Evolutionary conservation across 2,797 vertebrate species (phyloP), one percentile per base, ranked within the genome.

Genomic region (Poecilia wingei): DNA sequence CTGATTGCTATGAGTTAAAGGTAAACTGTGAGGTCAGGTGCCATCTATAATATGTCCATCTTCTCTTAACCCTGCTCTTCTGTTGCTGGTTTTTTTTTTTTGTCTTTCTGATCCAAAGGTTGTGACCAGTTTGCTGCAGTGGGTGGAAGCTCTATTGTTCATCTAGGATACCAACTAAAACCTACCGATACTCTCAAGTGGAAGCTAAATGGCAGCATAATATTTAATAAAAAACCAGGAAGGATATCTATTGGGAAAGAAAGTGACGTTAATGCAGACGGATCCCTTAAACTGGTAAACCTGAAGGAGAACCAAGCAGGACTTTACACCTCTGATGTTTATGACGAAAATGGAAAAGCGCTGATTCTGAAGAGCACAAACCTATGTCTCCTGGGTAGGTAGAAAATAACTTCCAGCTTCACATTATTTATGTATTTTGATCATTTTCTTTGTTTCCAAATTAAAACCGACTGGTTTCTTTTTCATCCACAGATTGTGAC

Each of bases 281-380:
- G 92, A 64, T 81, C 74, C 31, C 70, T 92, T 33, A 39, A 0
- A 6, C 76, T 91, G 53, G 74, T 0, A 0, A 77, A 72, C 0
- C 0, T 91, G 51, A 0, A 0, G 0, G 4, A 43, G 66, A 0
- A 0, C 0, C 0, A 59, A 0, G 0, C 0, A 0, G 90, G 84
- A 18, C 0, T 0, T 0, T 93, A 93, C 64, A 0, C 0, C 0
- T 1, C 73, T 0, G 7, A 55, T 0, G 12, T 82, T 47, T 4
- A 0, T 6, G 0, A 0, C 0, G 0, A 0, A 0, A 0, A 3
- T 0, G 88, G 87, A 9, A 0, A 0, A 0, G 0, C 0, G 0
- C 0, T 0, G 0, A 0, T 0, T 0, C 0, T 0, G 0, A 3
- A 28, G 0, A 1, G 0, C 3, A 20, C 0, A 1, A 0, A 0